These are phyloP conservation scores for Proisotoma minuta DNA, from an alignment of 2,888 invertebrate genomes.

Conservation along the genomic window DNA sequence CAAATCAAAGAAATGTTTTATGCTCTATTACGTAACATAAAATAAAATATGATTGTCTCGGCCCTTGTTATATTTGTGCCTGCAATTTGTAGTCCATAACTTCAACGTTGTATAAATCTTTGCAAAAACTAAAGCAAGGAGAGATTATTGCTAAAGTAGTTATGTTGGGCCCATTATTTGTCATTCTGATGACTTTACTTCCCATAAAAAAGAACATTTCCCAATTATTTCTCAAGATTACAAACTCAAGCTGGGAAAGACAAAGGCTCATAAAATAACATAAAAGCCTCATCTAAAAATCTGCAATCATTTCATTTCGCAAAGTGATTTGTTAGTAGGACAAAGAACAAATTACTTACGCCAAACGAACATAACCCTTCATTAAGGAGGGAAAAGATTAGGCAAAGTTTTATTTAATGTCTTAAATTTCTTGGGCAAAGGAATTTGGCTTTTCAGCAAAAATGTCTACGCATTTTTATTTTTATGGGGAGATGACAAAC, in stretches of 20 bases:
- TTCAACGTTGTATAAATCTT: neutral
- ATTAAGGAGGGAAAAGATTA: neutral
- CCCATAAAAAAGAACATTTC: conserved; percentile 40
- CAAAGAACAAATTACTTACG: neutral
- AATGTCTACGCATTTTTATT: too few species aligned
- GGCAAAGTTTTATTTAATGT: neutral
- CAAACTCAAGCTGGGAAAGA: conserved; percentile 15
- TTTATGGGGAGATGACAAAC: too few species aligned
- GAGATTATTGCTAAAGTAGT: neutral
- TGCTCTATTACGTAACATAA: too few species aligned
- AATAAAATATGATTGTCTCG: too few species aligned
- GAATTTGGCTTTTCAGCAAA: conserved; percentile 2
- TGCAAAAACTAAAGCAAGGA: neutral
- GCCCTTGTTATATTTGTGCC: too few species aligned
- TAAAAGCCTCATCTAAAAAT: too few species aligned
- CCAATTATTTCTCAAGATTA: conserved; percentile 42
- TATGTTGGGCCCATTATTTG: conserved; percentile 32
- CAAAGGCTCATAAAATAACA: too few species aligned
- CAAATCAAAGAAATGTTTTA: too few species aligned
- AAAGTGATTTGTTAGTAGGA: neutral
- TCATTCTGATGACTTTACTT: conserved; percentile 41
- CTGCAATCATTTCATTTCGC: neutral
- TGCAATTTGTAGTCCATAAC: conserved; percentile 2
- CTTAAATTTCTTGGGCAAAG: neutral
- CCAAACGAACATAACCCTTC: neutral